A percentile compares a stretch with the other conserved stretches of the same genome.
phyloP scores from a whole-genome alignment of 2,888 invertebrate species.

The Flexamia atlantica region DNA sequence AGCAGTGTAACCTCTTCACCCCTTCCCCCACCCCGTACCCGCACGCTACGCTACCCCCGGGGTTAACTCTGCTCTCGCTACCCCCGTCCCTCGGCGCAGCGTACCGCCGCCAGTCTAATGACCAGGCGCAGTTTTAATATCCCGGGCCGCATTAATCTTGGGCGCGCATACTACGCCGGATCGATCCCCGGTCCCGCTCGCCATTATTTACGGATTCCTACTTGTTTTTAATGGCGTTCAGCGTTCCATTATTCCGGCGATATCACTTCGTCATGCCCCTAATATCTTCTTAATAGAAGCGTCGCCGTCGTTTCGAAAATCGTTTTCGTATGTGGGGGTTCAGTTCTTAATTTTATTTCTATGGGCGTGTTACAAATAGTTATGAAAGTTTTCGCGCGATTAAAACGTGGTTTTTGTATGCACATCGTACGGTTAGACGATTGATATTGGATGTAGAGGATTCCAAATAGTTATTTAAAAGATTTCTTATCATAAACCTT shows the following conservation, averaged over 20 bases:
- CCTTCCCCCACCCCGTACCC: too few relatives aligned
- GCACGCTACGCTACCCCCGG: too few relatives aligned
- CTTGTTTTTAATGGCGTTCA: conserved; percentile 47
- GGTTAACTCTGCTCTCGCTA: too few relatives aligned
- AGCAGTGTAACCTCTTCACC: too few relatives aligned
- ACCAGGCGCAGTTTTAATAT: conserved; percentile 40
- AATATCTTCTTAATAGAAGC: conserved; percentile 35
- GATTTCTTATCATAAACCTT: too few relatives aligned
- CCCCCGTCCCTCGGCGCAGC: too few relatives aligned
- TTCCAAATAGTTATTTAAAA: too few relatives aligned
- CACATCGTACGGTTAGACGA: too few relatives aligned
- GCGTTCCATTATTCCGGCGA: conserved; percentile 16
- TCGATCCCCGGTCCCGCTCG: conserved; percentile 21
- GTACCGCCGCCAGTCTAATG: background rate
- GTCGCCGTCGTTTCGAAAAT: background rate
- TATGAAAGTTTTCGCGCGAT: too few relatives aligned
- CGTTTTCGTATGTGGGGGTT: background rate
- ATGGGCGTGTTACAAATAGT: too few relatives aligned
- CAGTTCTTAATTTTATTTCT: background rate
- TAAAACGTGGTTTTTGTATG: too few relatives aligned
- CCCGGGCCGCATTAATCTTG: conserved; percentile 37
- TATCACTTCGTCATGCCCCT: conserved; percentile 27
- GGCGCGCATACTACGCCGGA: conserved; percentile 37
- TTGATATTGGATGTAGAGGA: too few relatives aligned
- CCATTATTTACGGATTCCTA: conserved; percentile 55